Conservation (phyloP, 2,888 invertebrate species). For the Drosophila ochracea region DNA sequence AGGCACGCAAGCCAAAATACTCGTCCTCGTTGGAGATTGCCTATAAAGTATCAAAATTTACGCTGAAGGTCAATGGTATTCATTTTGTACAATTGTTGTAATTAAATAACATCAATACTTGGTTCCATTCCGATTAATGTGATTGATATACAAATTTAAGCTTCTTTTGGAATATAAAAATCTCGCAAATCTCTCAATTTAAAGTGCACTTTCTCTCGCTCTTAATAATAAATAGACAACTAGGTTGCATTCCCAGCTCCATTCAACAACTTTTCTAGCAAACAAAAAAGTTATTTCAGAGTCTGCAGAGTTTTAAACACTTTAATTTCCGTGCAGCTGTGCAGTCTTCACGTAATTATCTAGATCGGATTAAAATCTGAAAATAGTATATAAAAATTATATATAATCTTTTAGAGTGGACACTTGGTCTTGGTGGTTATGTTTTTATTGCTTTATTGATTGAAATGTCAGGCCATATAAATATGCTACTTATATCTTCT, state of each 20-base stretch:
- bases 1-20: slow-evolving; percentile 38
- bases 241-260: background rate
- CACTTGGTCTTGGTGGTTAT: background rate
- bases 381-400: background rate
- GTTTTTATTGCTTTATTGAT: slow-evolving; percentile 28
- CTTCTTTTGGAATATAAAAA: background rate
- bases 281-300: background rate
- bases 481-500: background rate
- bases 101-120: background rate
- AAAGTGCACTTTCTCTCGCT: background rate
- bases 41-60: background rate
- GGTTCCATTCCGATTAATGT: background rate
- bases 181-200: background rate
- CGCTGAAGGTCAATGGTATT: background rate
- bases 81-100: background rate
- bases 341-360: no score
- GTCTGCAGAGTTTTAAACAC: background rate
- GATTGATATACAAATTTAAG: background rate
- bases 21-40: background rate
- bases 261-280: background rate
- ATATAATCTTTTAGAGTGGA: background rate
- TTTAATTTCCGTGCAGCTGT: no score
- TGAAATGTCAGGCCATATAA: slow-evolving; percentile 1
- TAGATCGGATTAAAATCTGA: background rate
- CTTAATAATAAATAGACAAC: background rate